Evolutionary conservation across 2,888 invertebrate species (phyloP).

Genomic region (Tanaodytes sp.): DNA sequence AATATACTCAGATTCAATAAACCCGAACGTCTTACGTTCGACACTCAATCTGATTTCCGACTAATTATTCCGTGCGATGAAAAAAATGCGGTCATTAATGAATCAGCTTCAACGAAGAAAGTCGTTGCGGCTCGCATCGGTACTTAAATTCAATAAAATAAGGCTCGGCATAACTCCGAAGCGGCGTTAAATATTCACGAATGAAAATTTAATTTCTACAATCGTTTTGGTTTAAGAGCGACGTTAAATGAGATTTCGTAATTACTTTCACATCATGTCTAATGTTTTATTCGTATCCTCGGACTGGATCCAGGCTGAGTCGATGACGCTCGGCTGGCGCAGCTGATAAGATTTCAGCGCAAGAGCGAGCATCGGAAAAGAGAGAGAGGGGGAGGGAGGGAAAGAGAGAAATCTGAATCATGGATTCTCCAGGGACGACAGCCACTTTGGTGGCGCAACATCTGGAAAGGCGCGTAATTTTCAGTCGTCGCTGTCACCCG

Average conservation of each 20-base stretch:
- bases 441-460: constrained; percentile 55
- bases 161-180: no score
- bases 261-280: constrained; percentile 53
- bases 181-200: constrained; percentile 30
- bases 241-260: constrained; percentile 49
- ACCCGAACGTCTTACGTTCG: no score
- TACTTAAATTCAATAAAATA: no score
- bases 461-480: constrained; percentile 56
- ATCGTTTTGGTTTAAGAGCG: constrained; percentile 46
- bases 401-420: constrained; percentile 40
- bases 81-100: no score
- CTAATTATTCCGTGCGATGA: no score
- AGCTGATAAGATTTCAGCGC: constrained; percentile 43
- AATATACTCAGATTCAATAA: neutral
- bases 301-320: constrained; percentile 45
- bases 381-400: no score
- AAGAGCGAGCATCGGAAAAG: constrained; percentile 35
- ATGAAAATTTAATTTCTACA: constrained; percentile 44
- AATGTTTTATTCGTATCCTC: constrained; percentile 53
- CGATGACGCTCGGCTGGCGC: constrained; percentile 45
- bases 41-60: no score
- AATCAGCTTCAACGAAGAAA: no score
- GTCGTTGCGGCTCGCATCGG: no score
- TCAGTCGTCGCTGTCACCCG: constrained; percentile 56
- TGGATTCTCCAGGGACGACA: constrained; percentile 55